Evolutionary conservation across 30 jellyfish, hydroid and myxozoan genomes (phyloP).

Genomic region (Hydra vulgaris): DNA sequence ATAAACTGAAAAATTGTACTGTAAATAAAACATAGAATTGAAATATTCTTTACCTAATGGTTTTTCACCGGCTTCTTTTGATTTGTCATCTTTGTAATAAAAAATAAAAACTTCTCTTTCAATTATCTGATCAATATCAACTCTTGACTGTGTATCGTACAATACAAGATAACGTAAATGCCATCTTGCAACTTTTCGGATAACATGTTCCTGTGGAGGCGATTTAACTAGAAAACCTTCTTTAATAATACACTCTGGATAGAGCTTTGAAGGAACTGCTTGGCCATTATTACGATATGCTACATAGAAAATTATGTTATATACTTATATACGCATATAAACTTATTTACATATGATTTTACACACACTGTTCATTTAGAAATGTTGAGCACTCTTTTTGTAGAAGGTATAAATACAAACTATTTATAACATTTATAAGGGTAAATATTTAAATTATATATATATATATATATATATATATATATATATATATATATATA

Average conservation of each 20-base stretch:
- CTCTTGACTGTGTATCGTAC: conserved; percentile 16
- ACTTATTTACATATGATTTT: too few species aligned
- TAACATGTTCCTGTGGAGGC: conserved; percentile 12
- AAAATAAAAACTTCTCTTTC: conserved; percentile 10
- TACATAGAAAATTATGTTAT: too few species aligned
- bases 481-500: too few species aligned
- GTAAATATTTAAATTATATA: too few species aligned
- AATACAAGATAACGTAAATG: conserved; percentile 18
- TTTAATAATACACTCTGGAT: conserved; percentile 13
- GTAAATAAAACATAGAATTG: too few species aligned
- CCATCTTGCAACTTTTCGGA: conserved; percentile 15
- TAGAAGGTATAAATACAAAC: too few species aligned
- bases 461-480: too few species aligned
- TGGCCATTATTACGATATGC: background rate
- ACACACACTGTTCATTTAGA: too few species aligned
- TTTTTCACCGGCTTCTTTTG: background rate
- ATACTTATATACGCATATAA: too few species aligned
- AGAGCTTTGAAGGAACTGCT: background rate
- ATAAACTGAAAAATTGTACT: too few species aligned
- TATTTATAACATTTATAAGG: too few species aligned
- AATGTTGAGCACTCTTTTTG: too few species aligned
- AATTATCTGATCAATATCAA: conserved; percentile 11
- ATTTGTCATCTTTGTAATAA: background rate
- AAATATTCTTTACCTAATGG: conserved; percentile 20
- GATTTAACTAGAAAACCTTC: conserved; percentile 15